These are phyloP conservation scores for Athene cunicularia DNA, from an alignment of 2,113 vertebrate species.

Conservation along the genomic window DNA sequence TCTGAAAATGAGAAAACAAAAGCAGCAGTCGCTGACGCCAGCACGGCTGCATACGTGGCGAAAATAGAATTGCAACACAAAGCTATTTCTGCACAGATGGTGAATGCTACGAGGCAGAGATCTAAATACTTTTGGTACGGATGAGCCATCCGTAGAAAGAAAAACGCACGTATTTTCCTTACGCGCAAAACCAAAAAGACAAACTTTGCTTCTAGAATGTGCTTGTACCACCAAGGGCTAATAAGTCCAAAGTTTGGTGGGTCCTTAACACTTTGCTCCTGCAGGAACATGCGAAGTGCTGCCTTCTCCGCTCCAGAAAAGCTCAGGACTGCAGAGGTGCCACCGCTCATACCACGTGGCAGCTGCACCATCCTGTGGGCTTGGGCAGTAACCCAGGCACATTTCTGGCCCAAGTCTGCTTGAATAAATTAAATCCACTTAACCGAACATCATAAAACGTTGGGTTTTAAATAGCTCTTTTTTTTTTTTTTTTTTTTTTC, in stretches of 20 bases:
- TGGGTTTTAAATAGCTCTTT: background rate
- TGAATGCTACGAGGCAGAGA: accelerated
- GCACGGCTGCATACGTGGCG: accelerated
- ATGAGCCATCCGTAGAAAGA: background rate
- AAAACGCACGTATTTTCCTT: background rate
- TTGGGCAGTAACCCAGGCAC: background rate
- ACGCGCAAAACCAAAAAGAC: accelerated
- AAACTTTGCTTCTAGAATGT: background rate
- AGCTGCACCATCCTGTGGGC: background rate
- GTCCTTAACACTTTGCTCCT: background rate
- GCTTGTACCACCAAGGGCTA: background rate
- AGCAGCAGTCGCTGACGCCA: background rate
- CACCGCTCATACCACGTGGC: background rate
- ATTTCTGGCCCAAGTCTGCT: background rate
- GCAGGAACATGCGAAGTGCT: background rate
- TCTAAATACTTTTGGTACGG: accelerated
- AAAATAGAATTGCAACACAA: background rate
- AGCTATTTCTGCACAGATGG: background rate
- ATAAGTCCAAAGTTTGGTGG: background rate
- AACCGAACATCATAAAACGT: background rate
- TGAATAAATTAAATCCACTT: background rate
- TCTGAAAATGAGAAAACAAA: background rate
- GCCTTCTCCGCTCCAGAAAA: background rate
- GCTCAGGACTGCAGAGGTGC: background rate
- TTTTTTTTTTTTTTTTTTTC: no score